A percentile compares a stretch with the other conserved stretches of the same genome.
These are phyloP conservation scores for Anoplophora glabripennis DNA, from an alignment of 1,140 invertebrate species.

Conservation along the genomic window DNA sequence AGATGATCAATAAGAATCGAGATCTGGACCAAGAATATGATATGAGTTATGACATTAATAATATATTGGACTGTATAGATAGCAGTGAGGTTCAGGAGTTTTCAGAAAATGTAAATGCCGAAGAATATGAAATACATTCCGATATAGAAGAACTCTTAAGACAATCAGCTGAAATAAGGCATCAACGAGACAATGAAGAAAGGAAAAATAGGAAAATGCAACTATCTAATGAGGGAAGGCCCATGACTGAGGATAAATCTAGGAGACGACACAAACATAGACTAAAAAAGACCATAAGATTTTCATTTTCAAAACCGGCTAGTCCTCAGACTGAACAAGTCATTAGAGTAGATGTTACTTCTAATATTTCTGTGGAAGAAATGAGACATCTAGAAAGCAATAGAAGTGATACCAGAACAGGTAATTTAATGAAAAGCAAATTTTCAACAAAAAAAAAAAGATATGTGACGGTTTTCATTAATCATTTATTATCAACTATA, in stretches of 20 bases:
- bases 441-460: background rate
- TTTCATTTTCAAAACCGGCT: constrained; percentile 40
- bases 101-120: background rate
- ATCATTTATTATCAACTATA: too few species aligned
- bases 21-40: constrained; percentile 11
- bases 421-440: background rate
- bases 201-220: constrained; percentile 12
- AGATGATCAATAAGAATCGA: background rate
- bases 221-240: background rate
- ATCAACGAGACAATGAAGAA: constrained; percentile 20
- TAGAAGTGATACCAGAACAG: background rate
- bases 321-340: constrained; percentile 46
- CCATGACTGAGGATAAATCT: background rate
- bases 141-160: constrained; percentile 29
- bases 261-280: constrained; percentile 20
- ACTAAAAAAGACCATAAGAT: constrained; percentile 36
- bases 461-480: too few species aligned
- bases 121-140: constrained; percentile 6
- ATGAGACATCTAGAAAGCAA: background rate
- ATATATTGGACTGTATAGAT: constrained; percentile 10
- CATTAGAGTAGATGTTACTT: constrained; percentile 45
- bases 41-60: constrained; percentile 18
- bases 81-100: background rate
- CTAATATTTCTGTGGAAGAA: constrained; percentile 34
- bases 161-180: constrained; percentile 16